phyloP scores from a whole-genome alignment of 2,888 invertebrate species.

The Eupithecia abbreviata region DNA sequence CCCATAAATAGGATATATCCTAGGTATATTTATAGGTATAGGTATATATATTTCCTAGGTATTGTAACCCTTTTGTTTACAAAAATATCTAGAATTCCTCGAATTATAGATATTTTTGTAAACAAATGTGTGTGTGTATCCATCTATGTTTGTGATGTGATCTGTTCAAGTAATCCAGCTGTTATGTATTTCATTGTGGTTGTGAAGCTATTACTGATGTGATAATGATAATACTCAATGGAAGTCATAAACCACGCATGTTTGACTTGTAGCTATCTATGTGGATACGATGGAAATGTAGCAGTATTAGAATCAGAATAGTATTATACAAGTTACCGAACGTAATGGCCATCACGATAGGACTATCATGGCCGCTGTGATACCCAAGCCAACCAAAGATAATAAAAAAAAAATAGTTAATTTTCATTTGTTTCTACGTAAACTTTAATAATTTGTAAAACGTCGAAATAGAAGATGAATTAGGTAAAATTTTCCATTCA shows the following conservation, averaged over 20 bases:
- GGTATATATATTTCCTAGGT: too few species aligned
- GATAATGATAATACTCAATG: neutral
- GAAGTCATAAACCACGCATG: neutral
- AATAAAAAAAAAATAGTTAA: too few species aligned
- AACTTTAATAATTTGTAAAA: neutral
- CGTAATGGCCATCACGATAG: too few species aligned
- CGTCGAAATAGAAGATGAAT: neutral
- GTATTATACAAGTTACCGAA: too few species aligned
- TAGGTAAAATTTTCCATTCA: too few species aligned
- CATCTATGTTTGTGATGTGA: neutral
- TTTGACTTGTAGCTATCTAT: neutral
- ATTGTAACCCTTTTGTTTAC: neutral
- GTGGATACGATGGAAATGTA: neutral
- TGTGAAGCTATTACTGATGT: neutral
- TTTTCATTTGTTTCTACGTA: neutral
- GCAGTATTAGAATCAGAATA: neutral
- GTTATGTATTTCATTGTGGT: neutral
- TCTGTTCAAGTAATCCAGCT: neutral
- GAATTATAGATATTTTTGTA: neutral
- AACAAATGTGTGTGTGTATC: neutral
- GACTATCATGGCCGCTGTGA: too few species aligned
- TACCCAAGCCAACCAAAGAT: too few species aligned
- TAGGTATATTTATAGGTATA: too few species aligned
- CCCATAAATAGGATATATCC: neutral
- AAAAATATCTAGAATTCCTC: neutral